A percentile compares a stretch with the other conserved stretches of the same genome.
phyloP scores from a whole-genome alignment of 2,888 invertebrate species.

The Pachycephus smyrnensis region DNA sequence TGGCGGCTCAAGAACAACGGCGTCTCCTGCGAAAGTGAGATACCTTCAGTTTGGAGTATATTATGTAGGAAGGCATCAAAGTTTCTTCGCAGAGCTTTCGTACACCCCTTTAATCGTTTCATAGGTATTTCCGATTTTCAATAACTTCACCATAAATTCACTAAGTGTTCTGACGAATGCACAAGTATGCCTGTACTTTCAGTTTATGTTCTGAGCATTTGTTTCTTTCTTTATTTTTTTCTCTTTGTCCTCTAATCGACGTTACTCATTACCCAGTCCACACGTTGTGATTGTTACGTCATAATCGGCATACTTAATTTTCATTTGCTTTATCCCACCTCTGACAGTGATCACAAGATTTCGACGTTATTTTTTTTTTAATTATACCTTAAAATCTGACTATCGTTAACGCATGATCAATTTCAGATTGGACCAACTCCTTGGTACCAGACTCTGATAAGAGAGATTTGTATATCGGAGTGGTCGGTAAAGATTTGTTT shows the following conservation, averaged over 20 bases:
- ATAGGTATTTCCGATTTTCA: conserved; percentile 55
- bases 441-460: conserved; percentile 56
- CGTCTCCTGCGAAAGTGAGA: conserved; percentile 64
- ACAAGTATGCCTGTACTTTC: background rate
- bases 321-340: background rate
- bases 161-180: background rate
- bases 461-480: conserved; percentile 60
- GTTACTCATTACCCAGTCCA: background rate
- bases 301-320: background rate
- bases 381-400: background rate
- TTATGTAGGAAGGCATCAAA: conserved; percentile 64
- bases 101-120: conserved; percentile 62
- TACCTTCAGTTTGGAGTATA: conserved; percentile 65
- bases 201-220: background rate
- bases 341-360: background rate
- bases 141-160: conserved; percentile 21
- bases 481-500: conserved; percentile 58
- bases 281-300: background rate
- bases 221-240: background rate
- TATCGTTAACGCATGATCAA: conserved; percentile 19
- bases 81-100: conserved; percentile 62
- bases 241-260: background rate
- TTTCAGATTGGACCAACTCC: conserved; percentile 61
- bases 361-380: background rate
- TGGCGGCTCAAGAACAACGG: conserved; percentile 67